Conservation (phyloP, 2,797 vertebrate genomes). For the Spea hammondii region DNA sequence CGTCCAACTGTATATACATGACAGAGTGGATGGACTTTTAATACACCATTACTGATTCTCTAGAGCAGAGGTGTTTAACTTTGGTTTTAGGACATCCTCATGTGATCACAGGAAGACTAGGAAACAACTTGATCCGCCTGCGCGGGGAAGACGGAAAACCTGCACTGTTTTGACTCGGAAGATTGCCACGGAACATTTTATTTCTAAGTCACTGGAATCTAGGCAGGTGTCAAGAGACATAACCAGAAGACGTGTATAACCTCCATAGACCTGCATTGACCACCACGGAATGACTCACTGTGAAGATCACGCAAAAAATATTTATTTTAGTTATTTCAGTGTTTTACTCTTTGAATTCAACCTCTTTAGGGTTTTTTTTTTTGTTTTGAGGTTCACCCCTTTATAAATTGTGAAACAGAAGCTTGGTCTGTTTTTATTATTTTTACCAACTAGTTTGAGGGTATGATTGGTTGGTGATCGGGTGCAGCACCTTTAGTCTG, state of each 20-base stretch:
- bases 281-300: background rate
- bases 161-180: background rate
- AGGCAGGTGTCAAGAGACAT: background rate
- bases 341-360: background rate
- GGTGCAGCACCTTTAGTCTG: no score
- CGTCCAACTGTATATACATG: constrained; percentile 91
- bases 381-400: no score
- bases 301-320: constrained; percentile 4
- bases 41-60: constrained; percentile 27
- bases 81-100: background rate
- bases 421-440: constrained; percentile 23
- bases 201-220: background rate
- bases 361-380: no score
- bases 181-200: background rate
- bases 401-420: no score
- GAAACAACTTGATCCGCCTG: background rate
- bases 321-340: constrained; percentile 30
- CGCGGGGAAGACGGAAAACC: background rate
- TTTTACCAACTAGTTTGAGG: background rate
- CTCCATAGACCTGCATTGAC: background rate
- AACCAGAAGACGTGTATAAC: background rate
- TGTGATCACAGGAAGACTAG: background rate
- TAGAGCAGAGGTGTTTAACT: background rate
- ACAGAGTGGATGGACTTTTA: constrained; percentile 91
- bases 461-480: background rate